Evolutionary conservation across 1,140 invertebrate species (phyloP).

Genomic region (Globodera ellingtonae): DNA sequence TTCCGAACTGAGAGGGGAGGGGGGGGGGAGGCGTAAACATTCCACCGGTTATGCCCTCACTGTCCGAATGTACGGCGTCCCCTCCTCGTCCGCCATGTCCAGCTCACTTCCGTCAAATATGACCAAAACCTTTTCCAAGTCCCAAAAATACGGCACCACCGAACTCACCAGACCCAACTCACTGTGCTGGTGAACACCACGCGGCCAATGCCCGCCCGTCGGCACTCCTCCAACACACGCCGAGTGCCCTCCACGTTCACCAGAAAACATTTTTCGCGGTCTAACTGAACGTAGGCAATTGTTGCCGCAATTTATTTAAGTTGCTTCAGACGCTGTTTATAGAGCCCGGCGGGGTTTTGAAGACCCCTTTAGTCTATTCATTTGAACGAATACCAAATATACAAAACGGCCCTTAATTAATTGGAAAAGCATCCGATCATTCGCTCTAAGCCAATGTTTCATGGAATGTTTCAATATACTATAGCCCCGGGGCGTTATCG

Average conservation of each 20-base stretch:
- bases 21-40: background rate
- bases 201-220: constrained; percentile 30
- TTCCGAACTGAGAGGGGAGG: constrained; percentile 33
- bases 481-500: too few species aligned
- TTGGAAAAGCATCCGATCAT: too few species aligned
- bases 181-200: constrained; percentile 47
- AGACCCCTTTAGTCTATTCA: too few species aligned
- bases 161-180: constrained; percentile 9
- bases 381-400: too few species aligned
- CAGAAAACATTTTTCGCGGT: constrained; percentile 31
- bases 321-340: background rate
- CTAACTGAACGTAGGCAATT: constrained; percentile 35
- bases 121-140: constrained; percentile 26
- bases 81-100: constrained; percentile 42
- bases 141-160: background rate
- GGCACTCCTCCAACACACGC: constrained; percentile 34
- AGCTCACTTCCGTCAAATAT: constrained; percentile 43
- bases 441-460: too few species aligned
- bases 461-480: too few species aligned
- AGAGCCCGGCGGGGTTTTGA: too few species aligned
- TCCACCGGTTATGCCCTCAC: too few species aligned
- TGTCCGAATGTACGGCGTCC: constrained; percentile 33
- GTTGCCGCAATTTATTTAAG: background rate
- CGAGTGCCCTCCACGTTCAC: constrained; percentile 47
- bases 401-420: too few species aligned